A percentile compares a stretch with the other conserved stretches of the same genome.
Evolutionary conservation across 2,113 vertebrate genomes (phyloP).

Genomic region (Sceloporus tristichus): DNA sequence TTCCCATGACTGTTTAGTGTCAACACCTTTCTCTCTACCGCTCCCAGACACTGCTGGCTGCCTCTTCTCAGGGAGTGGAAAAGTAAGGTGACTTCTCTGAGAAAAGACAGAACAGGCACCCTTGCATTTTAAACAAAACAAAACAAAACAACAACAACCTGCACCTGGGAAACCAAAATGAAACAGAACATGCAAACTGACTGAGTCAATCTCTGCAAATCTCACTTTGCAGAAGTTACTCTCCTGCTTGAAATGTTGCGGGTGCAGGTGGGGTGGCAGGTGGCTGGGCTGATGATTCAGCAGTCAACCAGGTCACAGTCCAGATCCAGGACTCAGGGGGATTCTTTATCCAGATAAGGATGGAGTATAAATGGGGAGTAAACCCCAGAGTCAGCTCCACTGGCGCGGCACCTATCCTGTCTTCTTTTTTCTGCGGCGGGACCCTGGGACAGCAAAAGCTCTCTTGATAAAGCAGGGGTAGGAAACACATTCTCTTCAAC

Average conservation of each 20-base stretch:
- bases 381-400: background rate
- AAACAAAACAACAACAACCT: background rate
- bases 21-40: constrained; percentile 11
- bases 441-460: background rate
- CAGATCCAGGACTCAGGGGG: background rate
- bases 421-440: background rate
- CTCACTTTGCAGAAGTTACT: background rate
- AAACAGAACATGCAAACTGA: background rate
- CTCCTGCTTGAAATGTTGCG: background rate
- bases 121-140: background rate
- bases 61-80: constrained; percentile 9
- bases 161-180: background rate
- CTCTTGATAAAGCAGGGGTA: background rate
- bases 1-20: constrained; percentile 8
- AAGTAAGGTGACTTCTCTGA: background rate
- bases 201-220: background rate
- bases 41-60: constrained; percentile 15
- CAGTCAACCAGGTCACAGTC: background rate
- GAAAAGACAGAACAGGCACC: background rate
- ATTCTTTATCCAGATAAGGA: background rate
- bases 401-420: too few species aligned
- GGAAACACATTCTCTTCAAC: background rate
- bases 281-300: background rate
- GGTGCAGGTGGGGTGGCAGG: too few species aligned
- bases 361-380: background rate